These are phyloP conservation scores for Heterohyrax brucei DNA, from an alignment of 2,797 vertebrate genomes.

Conservation along the genomic window DNA sequence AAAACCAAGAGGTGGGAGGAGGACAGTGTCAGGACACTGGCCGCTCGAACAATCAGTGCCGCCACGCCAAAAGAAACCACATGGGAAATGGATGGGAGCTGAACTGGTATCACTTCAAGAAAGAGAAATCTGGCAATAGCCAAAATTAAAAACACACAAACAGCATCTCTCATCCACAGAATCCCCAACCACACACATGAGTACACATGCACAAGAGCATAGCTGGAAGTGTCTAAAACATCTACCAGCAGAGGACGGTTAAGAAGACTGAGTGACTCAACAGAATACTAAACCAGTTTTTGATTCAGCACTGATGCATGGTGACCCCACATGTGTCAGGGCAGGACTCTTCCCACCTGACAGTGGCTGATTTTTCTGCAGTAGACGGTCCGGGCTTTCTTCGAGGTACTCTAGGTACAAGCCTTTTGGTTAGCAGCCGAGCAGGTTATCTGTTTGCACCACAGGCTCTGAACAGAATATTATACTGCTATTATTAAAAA, in stretches of 20 bases:
- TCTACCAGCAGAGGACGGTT: background rate
- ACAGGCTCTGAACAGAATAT: background rate
- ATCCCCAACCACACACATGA: background rate
- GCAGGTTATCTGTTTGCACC: no score
- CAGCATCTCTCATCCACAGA: background rate
- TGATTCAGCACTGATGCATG: no score
- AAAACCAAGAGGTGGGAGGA: background rate
- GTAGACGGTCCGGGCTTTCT: no score
- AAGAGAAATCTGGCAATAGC: no score
- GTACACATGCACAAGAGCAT: rapidly evolving
- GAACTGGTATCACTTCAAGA: no score
- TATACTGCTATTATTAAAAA: background rate
- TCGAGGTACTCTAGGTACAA: no score
- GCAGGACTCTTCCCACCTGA: no score
- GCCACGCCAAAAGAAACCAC: background rate
- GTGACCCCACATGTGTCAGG: no score
- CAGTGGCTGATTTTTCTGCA: no score
- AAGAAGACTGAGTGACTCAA: background rate
- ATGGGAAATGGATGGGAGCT: background rate
- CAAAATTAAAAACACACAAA: background rate
- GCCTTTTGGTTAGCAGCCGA: no score
- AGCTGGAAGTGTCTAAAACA: background rate
- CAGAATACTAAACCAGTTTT: no score
- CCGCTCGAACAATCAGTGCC: background rate
- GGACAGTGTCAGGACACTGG: background rate